A percentile compares a stretch with the other conserved stretches of the same genome.
Conservation (phyloP, 1,140 invertebrate species). For the Thaumatotibia leucotreta region DNA sequence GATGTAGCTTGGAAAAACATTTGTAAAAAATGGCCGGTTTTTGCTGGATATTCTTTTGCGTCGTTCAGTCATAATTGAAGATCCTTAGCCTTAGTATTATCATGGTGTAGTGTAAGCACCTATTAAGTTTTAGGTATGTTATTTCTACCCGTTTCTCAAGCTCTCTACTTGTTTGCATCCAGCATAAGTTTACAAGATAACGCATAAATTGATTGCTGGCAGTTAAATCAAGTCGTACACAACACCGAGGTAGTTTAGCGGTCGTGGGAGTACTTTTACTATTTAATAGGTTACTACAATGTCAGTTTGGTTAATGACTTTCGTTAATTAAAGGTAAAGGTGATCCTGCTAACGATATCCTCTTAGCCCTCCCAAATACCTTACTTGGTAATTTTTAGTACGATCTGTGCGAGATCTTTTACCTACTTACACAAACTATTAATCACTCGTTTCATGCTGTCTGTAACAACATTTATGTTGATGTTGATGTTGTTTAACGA, state of each 20-base stretch:
- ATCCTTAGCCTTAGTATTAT: too few species aligned
- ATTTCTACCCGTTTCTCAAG: background rate
- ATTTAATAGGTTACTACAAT: background rate
- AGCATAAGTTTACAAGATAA: constrained; percentile 1
- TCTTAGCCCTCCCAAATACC: background rate
- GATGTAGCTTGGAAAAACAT: background rate
- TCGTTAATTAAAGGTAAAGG: background rate
- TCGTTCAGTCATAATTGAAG: too few species aligned
- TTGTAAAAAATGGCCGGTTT: background rate
- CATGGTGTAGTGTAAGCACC: too few species aligned
- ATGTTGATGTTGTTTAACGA: too few species aligned
- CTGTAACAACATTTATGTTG: too few species aligned
- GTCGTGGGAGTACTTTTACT: background rate
- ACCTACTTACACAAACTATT: too few species aligned
- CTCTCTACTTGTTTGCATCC: constrained; percentile 3
- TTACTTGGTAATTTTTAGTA: too few species aligned
- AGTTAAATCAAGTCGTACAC: background rate
- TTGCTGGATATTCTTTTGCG: too few species aligned
- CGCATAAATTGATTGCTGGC: constrained; percentile 5
- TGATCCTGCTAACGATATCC: background rate
- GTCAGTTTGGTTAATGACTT: background rate
- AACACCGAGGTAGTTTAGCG: background rate
- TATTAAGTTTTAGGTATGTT: too few species aligned
- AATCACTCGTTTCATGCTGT: too few species aligned
- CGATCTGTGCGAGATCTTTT: too few species aligned